These are phyloP conservation scores for Acropora yongei DNA, from an alignment of 64 coral and sea anemone species.

Conservation along the genomic window DNA sequence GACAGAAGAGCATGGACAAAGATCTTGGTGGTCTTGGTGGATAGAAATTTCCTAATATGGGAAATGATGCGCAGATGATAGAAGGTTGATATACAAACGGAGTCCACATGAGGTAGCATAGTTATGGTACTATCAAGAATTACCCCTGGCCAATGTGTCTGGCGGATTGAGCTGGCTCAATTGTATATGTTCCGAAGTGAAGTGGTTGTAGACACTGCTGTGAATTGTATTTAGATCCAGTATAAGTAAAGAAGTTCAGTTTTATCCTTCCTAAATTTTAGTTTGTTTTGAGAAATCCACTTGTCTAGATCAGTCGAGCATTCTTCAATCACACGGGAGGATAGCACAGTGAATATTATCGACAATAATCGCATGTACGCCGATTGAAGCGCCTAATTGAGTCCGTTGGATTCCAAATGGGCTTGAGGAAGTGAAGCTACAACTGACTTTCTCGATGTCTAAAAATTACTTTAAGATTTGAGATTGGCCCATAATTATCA, in stretches of 20 bases:
- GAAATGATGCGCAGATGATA: conserved; percentile 27
- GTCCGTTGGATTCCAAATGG: too few relatives aligned
- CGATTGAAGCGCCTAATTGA: too few relatives aligned
- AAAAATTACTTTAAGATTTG: too few relatives aligned
- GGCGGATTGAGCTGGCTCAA: neutral
- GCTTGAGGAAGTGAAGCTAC: too few relatives aligned
- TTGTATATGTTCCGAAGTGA: neutral
- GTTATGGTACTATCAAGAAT: conserved; percentile 14
- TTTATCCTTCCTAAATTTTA: conserved; percentile 11
- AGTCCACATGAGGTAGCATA: neutral
- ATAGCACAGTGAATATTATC: too few relatives aligned
- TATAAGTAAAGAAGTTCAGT: conserved; percentile 32
- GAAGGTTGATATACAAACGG: conserved; percentile 18
- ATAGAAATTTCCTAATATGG: conserved; percentile 14
- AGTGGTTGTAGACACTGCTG: conserved; percentile 10
- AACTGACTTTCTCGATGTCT: too few relatives aligned
- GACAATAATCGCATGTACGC: too few relatives aligned
- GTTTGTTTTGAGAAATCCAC: too few relatives aligned
- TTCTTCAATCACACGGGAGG: too few relatives aligned
- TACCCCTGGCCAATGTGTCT: conserved; percentile 17
- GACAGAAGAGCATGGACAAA: conserved; percentile 40
- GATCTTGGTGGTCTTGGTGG: neutral
- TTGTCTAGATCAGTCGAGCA: neutral
- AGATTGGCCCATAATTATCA: too few relatives aligned
- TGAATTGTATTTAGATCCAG: conserved; percentile 1